Base-by-base conservation (phyloP, 1,140 invertebrate species). In the Venustaconcha ellipsiformis region DNA sequence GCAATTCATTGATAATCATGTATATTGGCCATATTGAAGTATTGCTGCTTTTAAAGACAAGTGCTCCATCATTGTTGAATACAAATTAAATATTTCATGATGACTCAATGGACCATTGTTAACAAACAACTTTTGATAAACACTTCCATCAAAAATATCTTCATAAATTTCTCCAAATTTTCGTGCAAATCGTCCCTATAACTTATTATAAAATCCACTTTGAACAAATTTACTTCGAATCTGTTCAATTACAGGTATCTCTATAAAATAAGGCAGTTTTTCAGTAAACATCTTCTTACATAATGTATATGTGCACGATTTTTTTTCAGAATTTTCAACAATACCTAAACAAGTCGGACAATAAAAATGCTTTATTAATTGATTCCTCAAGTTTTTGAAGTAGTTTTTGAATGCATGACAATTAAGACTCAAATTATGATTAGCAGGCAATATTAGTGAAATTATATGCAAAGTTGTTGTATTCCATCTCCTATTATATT, bases 31-130 rank as follows among this genome's bases (percentile, higher is more conserved):
- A 80, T 3, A 80, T 66, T 20, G 65, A 76, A 12, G 70, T 55
- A 58, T 80, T 80, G 14, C 70, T 72, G 37, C 66, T 70, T 26
- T 80, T 79, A 66, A 79, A 79, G 4, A 74, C 26, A 48, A 72
- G 57, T 0, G 68, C 67, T 2, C 77, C 78, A 78, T 79, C 78
- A 15, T 72, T 79, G 60, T 79, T 75, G 65, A 70, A 79, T 18
- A 66, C 68, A 17, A 75, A 72, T 14, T 68, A 68, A 6, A 79
- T 75, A 55, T 79, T 66, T 76, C 26, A 1, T 68, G 62, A 65
- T 83, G 71, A 88, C 83, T 74, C 92, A 91, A 4, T 95, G 95
- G 90, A 96, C 95, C 65, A 95, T 95, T 87, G 13, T 59, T n/a
- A 18, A 26, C 14, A 74, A 74, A 57, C 17, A 67, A 62, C 11